Percentiles rank a stretch among this genome's conserved stretches.
Conservation (phyloP, 2,113 vertebrate genomes). For the Muscicapa adusta region DNA sequence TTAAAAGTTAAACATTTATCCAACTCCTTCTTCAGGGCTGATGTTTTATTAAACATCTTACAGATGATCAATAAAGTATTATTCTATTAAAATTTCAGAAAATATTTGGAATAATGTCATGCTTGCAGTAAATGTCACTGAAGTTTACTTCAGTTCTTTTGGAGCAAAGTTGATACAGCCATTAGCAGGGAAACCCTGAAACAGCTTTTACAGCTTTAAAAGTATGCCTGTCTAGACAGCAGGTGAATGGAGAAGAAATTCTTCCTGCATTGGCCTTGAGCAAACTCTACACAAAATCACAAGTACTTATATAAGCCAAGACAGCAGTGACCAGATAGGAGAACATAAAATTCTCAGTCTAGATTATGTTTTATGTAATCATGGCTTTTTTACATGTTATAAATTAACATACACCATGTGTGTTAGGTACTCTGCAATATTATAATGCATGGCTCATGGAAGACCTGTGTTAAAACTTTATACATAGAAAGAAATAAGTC, state of each 20-base stretch:
- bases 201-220: conserved; percentile 49
- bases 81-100: background rate
- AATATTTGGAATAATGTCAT: background rate
- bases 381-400: background rate
- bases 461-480: background rate
- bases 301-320: background rate
- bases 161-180: background rate
- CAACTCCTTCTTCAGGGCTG: background rate
- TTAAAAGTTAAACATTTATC: background rate
- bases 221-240: conserved; percentile 52
- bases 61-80: background rate
- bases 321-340: background rate
- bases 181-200: conserved; percentile 11
- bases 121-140: background rate
- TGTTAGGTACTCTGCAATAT: background rate
- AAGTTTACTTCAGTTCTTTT: background rate
- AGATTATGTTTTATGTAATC: background rate
- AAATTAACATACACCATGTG: background rate
- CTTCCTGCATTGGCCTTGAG: conserved; percentile 7
- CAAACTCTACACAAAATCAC: background rate
- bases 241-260: conserved; percentile 41
- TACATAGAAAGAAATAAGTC: background rate
- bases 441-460: background rate
- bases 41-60: background rate
- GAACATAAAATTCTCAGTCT: background rate